Evolutionary conservation across 2,797 vertebrate genomes (phyloP), one percentile per base, ranked within the genome.

Genomic region (Crax fasciolata): DNA sequence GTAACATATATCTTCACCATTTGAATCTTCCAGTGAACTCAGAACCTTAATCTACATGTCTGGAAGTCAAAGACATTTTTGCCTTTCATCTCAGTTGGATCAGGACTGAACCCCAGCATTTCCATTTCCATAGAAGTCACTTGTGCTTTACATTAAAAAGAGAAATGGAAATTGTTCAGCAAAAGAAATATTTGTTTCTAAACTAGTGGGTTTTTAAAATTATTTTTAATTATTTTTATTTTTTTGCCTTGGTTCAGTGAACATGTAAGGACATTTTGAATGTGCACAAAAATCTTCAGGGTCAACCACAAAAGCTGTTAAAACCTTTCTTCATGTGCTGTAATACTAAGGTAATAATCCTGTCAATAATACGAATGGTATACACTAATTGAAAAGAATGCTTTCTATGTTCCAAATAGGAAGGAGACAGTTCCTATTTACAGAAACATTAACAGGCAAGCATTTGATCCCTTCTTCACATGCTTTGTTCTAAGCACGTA

Each of bases 161-260:
- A 84, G 71, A 84, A 91, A 49, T 72, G 35, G 59, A 90, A 67
- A 14, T 44, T 91, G 91, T 91, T 68, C 75, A 95, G 80, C 13
- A 30, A 48, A 84, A 91, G 18, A 72, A 84, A 23, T 62, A 51
- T 23, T 88, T 14, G 2, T 75, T 91, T 52, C 66, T 72, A 54
- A 83, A 58, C 1, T 3, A 39, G 46, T 51, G 49, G 35, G 35
- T 35, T 35, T 35, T 35, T 35, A 35, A 35, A 35, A 35, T 35
- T 35, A 35, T 35, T 35, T 35, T 35, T 35, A 35, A 35, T 54
- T 67, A 24, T 77, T 81, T 77, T 49, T 28, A 49, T 54, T 67
- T 27, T 74, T 81, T 77, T 49, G 28, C 21, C 73, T 80, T 58
- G 52, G 8, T 70, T 83, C 88, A 82, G 28, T 71, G 49, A 52